Percentiles rank a stretch among this genome's conserved stretches.
Evolutionary conservation across 2,113 vertebrate genomes (phyloP).

Genomic region (Otus sunia): DNA sequence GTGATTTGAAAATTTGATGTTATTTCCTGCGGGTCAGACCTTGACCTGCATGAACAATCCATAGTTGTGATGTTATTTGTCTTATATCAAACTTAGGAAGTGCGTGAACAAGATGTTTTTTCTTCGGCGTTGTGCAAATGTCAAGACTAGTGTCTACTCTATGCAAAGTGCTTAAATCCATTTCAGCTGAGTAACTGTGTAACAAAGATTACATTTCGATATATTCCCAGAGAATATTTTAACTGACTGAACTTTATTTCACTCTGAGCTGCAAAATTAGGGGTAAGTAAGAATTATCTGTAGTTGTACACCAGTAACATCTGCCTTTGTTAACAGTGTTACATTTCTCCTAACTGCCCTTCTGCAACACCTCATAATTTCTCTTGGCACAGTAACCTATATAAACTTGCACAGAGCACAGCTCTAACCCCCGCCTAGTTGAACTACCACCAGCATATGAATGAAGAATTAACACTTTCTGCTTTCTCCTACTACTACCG

Average conservation of each 20-base stretch:
- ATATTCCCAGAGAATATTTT: not conserved
- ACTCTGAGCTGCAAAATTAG: not conserved
- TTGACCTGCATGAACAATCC: not conserved
- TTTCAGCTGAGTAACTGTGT: not conserved
- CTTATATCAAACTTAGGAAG: not conserved
- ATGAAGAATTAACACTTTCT: not conserved
- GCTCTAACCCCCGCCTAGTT: not conserved
- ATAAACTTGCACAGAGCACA: not conserved
- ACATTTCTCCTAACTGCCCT: not conserved
- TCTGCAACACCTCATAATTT: not conserved
- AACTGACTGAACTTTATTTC: not conserved
- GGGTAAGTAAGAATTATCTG: not conserved
- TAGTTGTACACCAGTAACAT: not conserved
- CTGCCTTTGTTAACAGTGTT: not conserved
- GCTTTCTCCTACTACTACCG: not conserved
- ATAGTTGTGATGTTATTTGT: not conserved
- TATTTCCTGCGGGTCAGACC: not conserved
- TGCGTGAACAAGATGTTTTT: not conserved
- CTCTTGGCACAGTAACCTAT: not conserved
- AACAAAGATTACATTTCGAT: not conserved
- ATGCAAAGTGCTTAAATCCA: not conserved
- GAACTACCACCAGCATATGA: accelerated
- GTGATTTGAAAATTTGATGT: not conserved
- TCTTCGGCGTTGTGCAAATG: not conserved
- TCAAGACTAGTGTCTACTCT: not conserved